phyloP scores from a whole-genome alignment of 2,888 invertebrate species.

The Saturnia pavonia region DNA sequence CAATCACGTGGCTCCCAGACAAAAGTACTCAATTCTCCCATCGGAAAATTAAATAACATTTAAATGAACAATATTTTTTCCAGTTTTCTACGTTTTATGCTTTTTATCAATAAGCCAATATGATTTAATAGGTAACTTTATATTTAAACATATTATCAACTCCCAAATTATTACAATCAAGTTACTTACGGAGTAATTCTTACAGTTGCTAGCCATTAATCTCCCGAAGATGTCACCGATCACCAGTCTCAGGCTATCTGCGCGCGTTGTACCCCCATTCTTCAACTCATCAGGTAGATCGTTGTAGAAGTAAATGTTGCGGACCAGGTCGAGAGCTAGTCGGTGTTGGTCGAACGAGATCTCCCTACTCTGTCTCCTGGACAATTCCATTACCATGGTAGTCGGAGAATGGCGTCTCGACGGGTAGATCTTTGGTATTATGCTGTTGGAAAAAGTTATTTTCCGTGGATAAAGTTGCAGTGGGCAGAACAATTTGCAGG shows the following conservation, averaged over 20 bases:
- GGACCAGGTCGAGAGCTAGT: conserved; percentile 55
- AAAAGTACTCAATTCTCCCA: too few species aligned
- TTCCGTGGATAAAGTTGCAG: too few species aligned
- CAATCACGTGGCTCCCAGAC: too few species aligned
- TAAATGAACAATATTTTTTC: too few species aligned
- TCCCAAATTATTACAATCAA: neutral
- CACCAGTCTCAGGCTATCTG: conserved; percentile 43
- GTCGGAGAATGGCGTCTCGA: conserved; percentile 52
- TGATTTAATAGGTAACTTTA: too few species aligned
- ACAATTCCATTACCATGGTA: conserved; percentile 51
- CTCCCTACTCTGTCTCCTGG: conserved; percentile 49
- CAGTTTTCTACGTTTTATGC: too few species aligned
- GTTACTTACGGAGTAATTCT: conserved; percentile 84
- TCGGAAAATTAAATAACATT: too few species aligned
- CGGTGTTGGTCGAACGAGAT: conserved; percentile 51
- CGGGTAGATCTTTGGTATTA: conserved; percentile 60
- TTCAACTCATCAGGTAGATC: conserved; percentile 62
- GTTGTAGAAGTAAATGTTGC: conserved; percentile 65
- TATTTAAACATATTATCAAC: too few species aligned
- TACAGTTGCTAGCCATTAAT: conserved; percentile 84
- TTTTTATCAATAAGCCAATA: too few species aligned
- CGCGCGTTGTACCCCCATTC: conserved; percentile 32
- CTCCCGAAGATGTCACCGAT: conserved; percentile 56
- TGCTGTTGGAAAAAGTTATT: conserved; percentile 40
- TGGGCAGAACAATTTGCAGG: too few species aligned